Percentiles rank a stretch among this genome's conserved stretches.
Conservation (phyloP, 2,797 vertebrate species). For the Rhynchonycteris naso region DNA sequence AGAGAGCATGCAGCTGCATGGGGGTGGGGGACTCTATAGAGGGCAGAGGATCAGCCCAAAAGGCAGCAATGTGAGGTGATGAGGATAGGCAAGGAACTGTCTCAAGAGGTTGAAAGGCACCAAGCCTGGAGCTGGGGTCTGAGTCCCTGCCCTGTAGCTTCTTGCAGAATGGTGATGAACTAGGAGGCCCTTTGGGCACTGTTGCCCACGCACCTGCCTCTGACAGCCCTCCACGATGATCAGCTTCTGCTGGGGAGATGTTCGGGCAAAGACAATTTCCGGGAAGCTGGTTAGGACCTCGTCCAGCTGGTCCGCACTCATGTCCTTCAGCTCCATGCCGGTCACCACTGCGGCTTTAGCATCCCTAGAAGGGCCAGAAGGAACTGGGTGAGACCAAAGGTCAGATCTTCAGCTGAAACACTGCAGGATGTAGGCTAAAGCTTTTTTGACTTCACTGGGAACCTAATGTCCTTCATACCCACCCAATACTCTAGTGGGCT, state of each 20-base stretch:
- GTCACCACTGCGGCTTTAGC: constrained; percentile 88
- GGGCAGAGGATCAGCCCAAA: background rate
- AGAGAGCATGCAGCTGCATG: background rate
- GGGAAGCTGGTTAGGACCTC: constrained; percentile 84
- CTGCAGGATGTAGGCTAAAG: background rate
- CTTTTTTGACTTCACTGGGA: background rate
- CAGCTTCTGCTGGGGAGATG: constrained; percentile 89
- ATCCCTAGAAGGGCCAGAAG: constrained; percentile 78
- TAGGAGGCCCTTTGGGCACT: background rate
- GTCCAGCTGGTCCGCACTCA: constrained; percentile 86
- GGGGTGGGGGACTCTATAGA: background rate
- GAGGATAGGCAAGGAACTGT: background rate
- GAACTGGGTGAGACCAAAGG: background rate
- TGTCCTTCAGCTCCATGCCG: constrained; percentile 88
- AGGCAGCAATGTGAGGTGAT: background rate
- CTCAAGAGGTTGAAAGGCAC: background rate
- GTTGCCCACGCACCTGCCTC: constrained; percentile 84
- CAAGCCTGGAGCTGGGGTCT: background rate
- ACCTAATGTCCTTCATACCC: background rate
- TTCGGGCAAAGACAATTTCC: constrained; percentile 90
- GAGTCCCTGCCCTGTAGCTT: background rate
- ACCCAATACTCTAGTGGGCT: background rate
- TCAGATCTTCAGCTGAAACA: background rate
- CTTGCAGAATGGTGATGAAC: background rate
- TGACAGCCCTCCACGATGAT: constrained; percentile 90